These are phyloP conservation scores for Dicranocentrus wangi DNA, from an alignment of 2,888 invertebrate genomes.

Conservation along the genomic window DNA sequence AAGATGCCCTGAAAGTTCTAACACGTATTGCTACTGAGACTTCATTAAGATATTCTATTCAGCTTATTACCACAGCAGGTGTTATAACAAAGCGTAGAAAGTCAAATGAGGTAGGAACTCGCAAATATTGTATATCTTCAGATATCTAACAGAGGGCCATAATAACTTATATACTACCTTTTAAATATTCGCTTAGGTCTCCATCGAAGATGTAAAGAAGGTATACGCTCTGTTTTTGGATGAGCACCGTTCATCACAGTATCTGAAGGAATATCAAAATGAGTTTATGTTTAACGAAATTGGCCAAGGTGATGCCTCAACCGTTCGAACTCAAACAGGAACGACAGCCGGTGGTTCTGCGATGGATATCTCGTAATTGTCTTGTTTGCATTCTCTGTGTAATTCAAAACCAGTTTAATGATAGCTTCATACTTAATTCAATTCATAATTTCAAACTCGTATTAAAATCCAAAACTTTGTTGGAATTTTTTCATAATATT, in stretches of 20 bases:
- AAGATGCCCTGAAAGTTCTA: constrained; percentile 91
- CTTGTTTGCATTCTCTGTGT: background rate
- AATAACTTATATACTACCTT: too few relatives aligned
- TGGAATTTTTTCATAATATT: background rate
- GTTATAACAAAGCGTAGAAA: constrained; percentile 94
- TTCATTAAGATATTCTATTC: constrained; percentile 96
- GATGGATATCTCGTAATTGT: constrained; percentile 45
- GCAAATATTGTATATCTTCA: too few relatives aligned
- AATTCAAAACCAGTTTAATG: background rate
- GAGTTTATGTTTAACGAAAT: constrained; percentile 89
- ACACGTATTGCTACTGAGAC: constrained; percentile 95
- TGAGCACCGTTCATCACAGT: constrained; percentile 93
- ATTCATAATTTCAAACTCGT: background rate
- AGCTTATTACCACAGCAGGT: constrained; percentile 95
- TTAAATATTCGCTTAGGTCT: too few relatives aligned
- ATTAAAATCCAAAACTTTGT: background rate
- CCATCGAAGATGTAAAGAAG: constrained; percentile 93
- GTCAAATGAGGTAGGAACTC: constrained; percentile 87
- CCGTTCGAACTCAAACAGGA: constrained; percentile 7
- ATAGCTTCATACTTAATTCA: background rate
- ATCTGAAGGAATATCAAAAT: constrained; percentile 94
- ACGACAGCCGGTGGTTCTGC: background rate
- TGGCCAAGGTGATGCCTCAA: constrained; percentile 59
- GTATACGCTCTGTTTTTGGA: constrained; percentile 96
- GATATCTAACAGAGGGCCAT: too few relatives aligned